Evolutionary conservation across 2,888 invertebrate genomes (phyloP), one percentile per base, ranked within the genome.

Genomic region (Entomobrya multifasciata): DNA sequence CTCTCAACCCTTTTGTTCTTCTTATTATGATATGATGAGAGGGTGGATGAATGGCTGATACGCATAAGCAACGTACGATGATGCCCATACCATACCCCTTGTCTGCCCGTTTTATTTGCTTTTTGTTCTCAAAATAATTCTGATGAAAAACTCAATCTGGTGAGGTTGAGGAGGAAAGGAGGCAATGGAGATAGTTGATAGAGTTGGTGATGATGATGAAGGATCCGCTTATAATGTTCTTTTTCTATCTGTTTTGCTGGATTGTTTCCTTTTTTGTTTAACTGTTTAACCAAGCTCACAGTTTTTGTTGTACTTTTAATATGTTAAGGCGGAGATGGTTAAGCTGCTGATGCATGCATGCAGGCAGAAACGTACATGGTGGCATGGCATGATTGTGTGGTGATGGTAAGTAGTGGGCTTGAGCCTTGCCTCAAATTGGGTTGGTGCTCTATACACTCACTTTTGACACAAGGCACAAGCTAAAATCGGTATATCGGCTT

Each of bases 251-350:
- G 5, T 8, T 36, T 36, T 6, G 36, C 36, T 36, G 36, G 36
- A 36, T 36, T 67, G 22, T 65, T 65, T 47, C 67, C 67, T 44
- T 67, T 65, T 67, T 67, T 67, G 67, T 67, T 67, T 67, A 67
- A 47, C 67, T 67, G 67, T 67, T 67, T 67, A 67, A 47, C 67
- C 67, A 67, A 67, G 44, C 67, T 67, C 67, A 25, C 44, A 41
- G n/a, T 22, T 67, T 67, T 67, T 74, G 74, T 52, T 74, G 74
- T 74, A 74, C 41, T 49, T 74, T 74, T 52, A 74, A 74, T 74
- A 74, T 74, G 27, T 6, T n/a, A 27, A 74, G 74, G 74, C 74
- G 74, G 74, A 74, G 49, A 49, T 30, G 52, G 30, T 74, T 11
- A 49, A 52, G 74, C 30, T 74, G 27, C 30, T 74, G 74, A 52